A percentile compares a stretch with the other conserved stretches of the same genome.
These are phyloP conservation scores for Indri indri DNA, from an alignment of 2,113 vertebrate genomes.

Conservation along the genomic window DNA sequence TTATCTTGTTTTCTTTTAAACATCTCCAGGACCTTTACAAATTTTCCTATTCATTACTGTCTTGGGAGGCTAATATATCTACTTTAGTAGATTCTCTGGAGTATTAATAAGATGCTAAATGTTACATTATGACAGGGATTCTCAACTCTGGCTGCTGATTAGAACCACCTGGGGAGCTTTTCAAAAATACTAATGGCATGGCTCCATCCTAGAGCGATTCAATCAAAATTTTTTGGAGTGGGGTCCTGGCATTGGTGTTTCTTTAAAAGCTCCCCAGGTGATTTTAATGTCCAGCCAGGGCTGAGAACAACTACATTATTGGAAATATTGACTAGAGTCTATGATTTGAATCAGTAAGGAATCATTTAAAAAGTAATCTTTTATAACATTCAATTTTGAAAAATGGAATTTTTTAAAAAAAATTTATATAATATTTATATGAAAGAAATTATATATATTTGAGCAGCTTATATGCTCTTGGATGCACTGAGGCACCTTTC, in stretches of 20 bases:
- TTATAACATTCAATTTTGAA: neutral
- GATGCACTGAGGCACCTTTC: neutral
- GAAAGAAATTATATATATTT: neutral
- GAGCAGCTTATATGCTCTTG: neutral
- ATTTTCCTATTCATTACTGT: conserved; percentile 13
- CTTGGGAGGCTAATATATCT: conserved; percentile 23
- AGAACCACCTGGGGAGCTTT: conserved; percentile 56
- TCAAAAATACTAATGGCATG: conserved; percentile 15
- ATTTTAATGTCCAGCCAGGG: conserved; percentile 39
- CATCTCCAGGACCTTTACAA: conserved; percentile 23
- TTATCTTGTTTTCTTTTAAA: conserved; percentile 43
- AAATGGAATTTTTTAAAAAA: neutral
- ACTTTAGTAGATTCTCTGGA: neutral
- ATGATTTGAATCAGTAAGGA: conserved; percentile 38
- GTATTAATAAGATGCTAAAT: conserved; percentile 36
- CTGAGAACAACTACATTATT: conserved; percentile 53
- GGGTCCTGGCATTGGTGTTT: neutral
- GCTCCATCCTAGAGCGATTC: neutral
- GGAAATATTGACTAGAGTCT: conserved; percentile 63
- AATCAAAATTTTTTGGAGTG: conserved; percentile 52
- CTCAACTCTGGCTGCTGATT: neutral
- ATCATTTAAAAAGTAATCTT: conserved; percentile 44
- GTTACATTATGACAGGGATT: conserved; percentile 36
- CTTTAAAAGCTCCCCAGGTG: conserved; percentile 53
- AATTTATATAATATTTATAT: neutral